Evolutionary conservation across 2,113 vertebrate species (phyloP), one percentile per base, ranked within the genome.

Genomic region (Xiphophorus hellerii): DNA sequence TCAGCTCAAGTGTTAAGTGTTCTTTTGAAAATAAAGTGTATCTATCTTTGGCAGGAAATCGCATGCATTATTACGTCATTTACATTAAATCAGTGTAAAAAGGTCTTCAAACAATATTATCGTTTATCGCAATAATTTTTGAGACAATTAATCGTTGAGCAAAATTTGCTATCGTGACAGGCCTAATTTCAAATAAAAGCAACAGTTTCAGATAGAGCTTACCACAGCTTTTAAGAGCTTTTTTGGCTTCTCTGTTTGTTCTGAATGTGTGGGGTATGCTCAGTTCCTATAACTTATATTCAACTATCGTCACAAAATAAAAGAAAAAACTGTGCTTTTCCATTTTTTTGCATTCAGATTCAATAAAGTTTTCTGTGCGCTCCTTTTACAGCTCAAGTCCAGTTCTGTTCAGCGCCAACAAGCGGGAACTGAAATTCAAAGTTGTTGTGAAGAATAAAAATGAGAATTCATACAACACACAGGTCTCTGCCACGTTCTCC

Each of bases 381-480:
- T 74, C 84, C 90, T 94, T 76, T 90, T 92, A 85, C 91, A 98
- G 96, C 84, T 93, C 93, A 35, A 71, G 89, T 39, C 93, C 94
- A 0, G 87, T 92, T 33, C 84, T 96, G 87, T 93, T 98, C 90
- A 95, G 93, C 80, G 93, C 88, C 78, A 96, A 95, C 76, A 96
- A 89, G 88, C 94, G 87, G 90, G 94, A 94, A 54, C 73, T 98
- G 85, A 94, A 93, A 0, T 96, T 97, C 79, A 89, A 89, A 0
- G 84, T 98, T 22, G 90, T 80, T 2, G 82, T 97, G 86, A 94
- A 69, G 88, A 98, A 97, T 86, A 93, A 90, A 83, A 94, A 92
- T 66, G 97, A 98, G 88, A 97, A 96, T 20, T 95, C 97, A 1
- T 98, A 97, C 84, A 98, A 97, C 89, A 93, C 96, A 4, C 93